These are phyloP conservation scores for Osmoderma eremita DNA, from an alignment of 2,888 invertebrate genomes.

Conservation along the genomic window DNA sequence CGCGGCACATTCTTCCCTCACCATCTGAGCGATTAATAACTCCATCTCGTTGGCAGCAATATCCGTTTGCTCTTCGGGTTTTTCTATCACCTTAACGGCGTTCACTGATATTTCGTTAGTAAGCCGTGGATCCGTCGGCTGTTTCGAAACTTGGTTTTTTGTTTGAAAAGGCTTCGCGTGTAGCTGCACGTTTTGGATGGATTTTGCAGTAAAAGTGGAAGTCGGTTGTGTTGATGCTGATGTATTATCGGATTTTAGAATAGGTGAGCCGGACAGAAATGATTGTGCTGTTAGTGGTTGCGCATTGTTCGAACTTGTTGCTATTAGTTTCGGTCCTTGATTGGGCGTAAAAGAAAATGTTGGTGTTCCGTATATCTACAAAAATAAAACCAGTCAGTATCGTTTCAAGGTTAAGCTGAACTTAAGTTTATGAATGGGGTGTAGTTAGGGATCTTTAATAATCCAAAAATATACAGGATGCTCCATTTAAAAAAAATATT, in stretches of 20 bases:
- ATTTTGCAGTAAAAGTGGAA: conserved; percentile 2
- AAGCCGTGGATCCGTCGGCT: not conserved
- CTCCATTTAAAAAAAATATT: no score
- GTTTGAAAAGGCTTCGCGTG: not conserved
- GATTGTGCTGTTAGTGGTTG: not conserved
- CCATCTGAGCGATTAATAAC: conserved; percentile 68
- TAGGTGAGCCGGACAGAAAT: not conserved
- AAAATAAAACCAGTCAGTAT: no score
- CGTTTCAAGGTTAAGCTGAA: no score
- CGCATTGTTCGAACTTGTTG: not conserved
- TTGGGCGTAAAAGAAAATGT: not conserved
- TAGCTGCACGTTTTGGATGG: not conserved
- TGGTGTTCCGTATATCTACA: no score
- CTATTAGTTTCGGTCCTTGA: not conserved
- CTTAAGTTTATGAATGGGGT: no score
- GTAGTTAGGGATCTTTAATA: no score
- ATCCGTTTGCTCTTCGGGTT: not conserved
- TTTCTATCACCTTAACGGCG: not conserved
- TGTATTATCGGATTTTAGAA: not conserved
- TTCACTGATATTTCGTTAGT: no score
- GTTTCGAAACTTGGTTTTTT: conserved; percentile 2
- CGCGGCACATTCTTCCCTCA: conserved; percentile 71
- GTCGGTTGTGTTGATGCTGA: not conserved
- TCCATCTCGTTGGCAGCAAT: conserved; percentile 49
- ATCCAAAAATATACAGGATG: no score